Evolutionary conservation across 1,140 invertebrate species (phyloP).

Genomic region (Gerris buenoi): DNA sequence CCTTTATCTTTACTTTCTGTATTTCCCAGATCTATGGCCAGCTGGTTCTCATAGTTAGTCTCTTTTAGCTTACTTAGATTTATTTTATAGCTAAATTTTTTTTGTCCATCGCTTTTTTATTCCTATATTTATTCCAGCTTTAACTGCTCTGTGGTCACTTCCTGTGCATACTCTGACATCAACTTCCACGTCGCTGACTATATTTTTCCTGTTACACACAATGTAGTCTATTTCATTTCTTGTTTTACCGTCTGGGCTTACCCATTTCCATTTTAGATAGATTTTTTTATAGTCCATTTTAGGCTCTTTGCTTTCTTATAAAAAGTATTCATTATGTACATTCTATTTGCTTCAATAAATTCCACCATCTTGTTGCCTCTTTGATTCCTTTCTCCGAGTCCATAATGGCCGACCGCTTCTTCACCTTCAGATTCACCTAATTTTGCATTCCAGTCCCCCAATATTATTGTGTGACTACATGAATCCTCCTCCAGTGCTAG

Average conservation of each 20-base stretch:
- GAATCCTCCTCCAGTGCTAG: not conserved
- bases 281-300: not conserved
- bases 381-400: not conserved
- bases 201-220: not conserved
- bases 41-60: not conserved
- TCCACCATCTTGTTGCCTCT: not conserved
- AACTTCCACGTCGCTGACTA: not conserved
- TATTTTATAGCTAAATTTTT: not conserved
- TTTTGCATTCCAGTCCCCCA: not conserved
- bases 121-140: not conserved
- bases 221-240: slow-evolving; percentile 7
- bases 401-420: not conserved
- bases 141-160: slow-evolving; percentile 3
- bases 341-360: not conserved
- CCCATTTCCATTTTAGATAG: slow-evolving; percentile 4
- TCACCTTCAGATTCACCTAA: not conserved
- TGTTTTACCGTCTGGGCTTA: not conserved
- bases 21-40: not conserved
- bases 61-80: not conserved
- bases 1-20: not conserved
- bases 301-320: not conserved
- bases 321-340: not conserved
- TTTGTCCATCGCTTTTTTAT: not conserved
- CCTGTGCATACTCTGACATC: not conserved
- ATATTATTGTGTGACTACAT: not conserved